Evolutionary conservation across 2,113 vertebrate genomes (phyloP).

Genomic region (Bolborhynchus lineola): DNA sequence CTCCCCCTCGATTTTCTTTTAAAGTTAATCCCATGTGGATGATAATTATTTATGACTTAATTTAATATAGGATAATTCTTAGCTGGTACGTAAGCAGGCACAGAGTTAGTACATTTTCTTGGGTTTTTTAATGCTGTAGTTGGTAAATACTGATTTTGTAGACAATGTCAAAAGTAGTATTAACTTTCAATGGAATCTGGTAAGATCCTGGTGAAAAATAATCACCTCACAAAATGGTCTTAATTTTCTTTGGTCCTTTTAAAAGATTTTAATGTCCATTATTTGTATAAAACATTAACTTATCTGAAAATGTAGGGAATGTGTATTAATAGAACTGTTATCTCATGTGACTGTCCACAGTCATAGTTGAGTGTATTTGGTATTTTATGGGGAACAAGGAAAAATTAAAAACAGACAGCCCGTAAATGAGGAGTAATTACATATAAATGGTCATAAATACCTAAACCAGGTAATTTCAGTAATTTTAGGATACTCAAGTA

Average conservation of each 20-base stretch:
- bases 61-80: constrained; percentile 1
- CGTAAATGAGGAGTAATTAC: neutral
- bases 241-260: neutral
- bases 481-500: neutral
- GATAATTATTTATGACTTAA: constrained; percentile 17
- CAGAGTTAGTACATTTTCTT: neutral
- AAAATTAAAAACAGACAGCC: neutral
- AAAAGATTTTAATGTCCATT: neutral
- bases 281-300: neutral
- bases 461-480: neutral
- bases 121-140: neutral
- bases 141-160: neutral
- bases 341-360: neutral
- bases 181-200: neutral
- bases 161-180: neutral
- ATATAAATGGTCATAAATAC: neutral
- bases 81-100: neutral
- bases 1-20: neutral
- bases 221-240: neutral
- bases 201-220: neutral
- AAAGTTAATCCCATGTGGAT: neutral
- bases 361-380: neutral
- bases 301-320: neutral
- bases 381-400: neutral
- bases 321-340: neutral